Base-by-base conservation (phyloP, 2,797 vertebrate species). In the Todus mexicanus region DNA sequence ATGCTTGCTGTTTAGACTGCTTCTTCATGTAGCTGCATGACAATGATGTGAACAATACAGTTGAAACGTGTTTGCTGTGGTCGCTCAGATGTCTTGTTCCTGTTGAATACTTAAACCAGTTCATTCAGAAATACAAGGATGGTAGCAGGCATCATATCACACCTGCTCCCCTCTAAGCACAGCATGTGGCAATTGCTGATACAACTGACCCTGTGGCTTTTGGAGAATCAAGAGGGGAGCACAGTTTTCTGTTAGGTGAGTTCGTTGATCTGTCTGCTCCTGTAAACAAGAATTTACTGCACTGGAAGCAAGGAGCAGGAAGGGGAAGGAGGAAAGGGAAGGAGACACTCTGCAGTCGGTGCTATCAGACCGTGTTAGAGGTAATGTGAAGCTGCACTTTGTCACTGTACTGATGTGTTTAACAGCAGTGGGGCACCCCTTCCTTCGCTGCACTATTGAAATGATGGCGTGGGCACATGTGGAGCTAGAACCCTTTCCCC, bases 391-490 rank as follows among this genome's bases (percentile, higher is more conserved):
- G 43, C 64, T 59, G 42, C 7, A 2, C 22, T 66, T 64, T 0
- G 1, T 47, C 40, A 2, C 54, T 35, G n/a, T 70, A 4, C 66
- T 53, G 4, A 4, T 0, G 6, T 51, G 43, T 37, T 70, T 14
- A 31, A 60, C 50, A 68, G n/a, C 61, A 22, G 45, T 8, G 37
- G 27, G 60, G 33, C 38, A 29, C 26, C 12, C 37, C 9, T 71
- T 65, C 21, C 23, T 76, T n/a, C 53, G 80, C 64, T 66, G 69
- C 29, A 1, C 53, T 66, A 5, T 15, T 61, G 0, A 11, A 40
- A 17, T 29, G 40, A 2, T 61, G 48, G 42, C 27, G 37, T 51
- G 37, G 42, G 45, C 35, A 1, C 0, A 1, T 66, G 68, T 56
- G 35, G 60, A 51, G 57, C 31, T 45, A 8, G 68, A 57, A 1